A percentile compares a stretch with the other conserved stretches of the same genome.
These are phyloP conservation scores for Chelonus insularis DNA, from an alignment of 1,140 invertebrate species.

Conservation along the genomic window DNA sequence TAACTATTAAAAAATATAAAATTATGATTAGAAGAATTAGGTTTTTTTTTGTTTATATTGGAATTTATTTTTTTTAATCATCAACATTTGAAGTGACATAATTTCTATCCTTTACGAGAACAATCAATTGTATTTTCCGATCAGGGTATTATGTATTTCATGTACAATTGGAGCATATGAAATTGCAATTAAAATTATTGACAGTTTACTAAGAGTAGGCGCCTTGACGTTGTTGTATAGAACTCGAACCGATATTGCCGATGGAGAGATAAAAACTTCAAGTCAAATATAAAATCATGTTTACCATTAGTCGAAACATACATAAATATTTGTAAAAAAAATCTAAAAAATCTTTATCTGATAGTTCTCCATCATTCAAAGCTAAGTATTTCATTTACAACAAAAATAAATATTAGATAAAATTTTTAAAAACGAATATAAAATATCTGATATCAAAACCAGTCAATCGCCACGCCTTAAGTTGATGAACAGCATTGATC, in stretches of 20 bases:
- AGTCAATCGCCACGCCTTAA: constrained; percentile 36
- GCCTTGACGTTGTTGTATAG: constrained; percentile 31
- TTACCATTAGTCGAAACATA: background rate
- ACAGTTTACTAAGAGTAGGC: constrained; percentile 37
- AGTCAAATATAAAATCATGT: background rate
- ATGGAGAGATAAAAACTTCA: constrained; percentile 3
- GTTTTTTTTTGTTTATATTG: too few species aligned
- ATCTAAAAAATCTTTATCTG: background rate
- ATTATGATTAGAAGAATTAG: too few species aligned
- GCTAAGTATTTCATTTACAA: background rate
- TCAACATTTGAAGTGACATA: too few species aligned
- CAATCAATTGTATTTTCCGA: too few species aligned
- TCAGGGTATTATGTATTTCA: too few species aligned
- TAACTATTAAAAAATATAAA: too few species aligned
- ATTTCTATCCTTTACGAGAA: too few species aligned
- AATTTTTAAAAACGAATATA: background rate
- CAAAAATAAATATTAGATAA: background rate
- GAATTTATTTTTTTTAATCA: too few species aligned
- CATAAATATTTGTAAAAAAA: constrained; percentile 3
- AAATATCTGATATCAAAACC: background rate
- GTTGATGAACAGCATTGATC: background rate
- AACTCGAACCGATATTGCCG: constrained; percentile 23
- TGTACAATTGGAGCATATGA: background rate
- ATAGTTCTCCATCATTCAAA: constrained; percentile 3
- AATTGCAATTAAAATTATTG: constrained; percentile 17